phyloP scores from a whole-genome alignment of 2,888 invertebrate species.

The Eucera pruinosa region DNA sequence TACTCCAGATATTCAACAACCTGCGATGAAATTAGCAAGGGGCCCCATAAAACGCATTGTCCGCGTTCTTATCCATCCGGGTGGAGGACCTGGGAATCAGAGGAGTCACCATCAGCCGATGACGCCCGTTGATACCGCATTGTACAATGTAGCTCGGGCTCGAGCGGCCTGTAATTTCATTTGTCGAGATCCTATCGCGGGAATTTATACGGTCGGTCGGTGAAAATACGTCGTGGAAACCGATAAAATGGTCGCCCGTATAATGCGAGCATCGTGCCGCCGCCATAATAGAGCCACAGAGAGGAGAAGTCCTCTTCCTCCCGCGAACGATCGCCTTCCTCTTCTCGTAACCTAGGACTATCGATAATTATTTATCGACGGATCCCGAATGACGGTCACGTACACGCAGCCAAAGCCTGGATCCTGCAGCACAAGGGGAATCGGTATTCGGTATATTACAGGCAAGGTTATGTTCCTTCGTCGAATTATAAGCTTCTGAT shows the following conservation, averaged over 20 bases:
- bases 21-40: constrained; percentile 11
- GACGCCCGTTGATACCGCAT: constrained; percentile 52
- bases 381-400: constrained; percentile 78
- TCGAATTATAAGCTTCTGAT: constrained; percentile 50
- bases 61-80: background rate
- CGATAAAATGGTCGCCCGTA: constrained; percentile 61
- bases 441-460: constrained; percentile 64
- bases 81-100: constrained; percentile 19
- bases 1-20: background rate
- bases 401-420: constrained; percentile 60
- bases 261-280: constrained; percentile 46
- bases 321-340: background rate
- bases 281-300: constrained; percentile 48
- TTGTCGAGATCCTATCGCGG: constrained; percentile 69
- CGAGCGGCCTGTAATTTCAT: constrained; percentile 71
- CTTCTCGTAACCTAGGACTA: constrained; percentile 41
- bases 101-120: constrained; percentile 52
- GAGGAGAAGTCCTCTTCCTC: constrained; percentile 12
- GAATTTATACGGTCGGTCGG: constrained; percentile 67
- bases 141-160: constrained; percentile 54
- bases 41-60: constrained; percentile 4
- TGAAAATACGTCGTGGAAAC: constrained; percentile 68
- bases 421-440: constrained; percentile 40
- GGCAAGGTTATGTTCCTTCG: constrained; percentile 36
- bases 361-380: constrained; percentile 78